Percentiles rank a stretch among this genome's conserved stretches.
Evolutionary conservation across 1,140 invertebrate species (phyloP).

Genomic region (Phortica variegata): DNA sequence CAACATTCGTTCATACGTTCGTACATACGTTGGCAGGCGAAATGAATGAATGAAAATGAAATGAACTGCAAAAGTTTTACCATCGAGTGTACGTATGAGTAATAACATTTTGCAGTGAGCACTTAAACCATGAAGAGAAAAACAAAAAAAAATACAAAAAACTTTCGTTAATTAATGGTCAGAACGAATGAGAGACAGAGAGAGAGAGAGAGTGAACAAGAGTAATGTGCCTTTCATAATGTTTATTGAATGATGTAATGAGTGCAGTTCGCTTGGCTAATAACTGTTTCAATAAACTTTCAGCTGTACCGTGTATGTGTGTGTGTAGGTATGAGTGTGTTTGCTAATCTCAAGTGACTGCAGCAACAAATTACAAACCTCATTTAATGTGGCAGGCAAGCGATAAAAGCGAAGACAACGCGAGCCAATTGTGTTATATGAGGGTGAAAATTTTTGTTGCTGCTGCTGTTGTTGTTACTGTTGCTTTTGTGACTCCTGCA

Average conservation of each 20-base stretch:
- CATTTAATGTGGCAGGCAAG: background rate
- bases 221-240: no score
- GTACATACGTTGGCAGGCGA: background rate
- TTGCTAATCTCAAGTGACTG: background rate
- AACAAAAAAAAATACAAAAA: background rate
- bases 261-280: no score
- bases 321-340: slow-evolving; percentile 2
- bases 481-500: background rate
- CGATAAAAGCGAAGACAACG: background rate
- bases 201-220: no score
- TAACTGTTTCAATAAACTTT: background rate
- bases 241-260: no score
- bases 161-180: no score
- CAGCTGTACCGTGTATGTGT: background rate
- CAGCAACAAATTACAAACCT: background rate
- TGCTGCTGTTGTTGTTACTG: no score
- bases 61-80: background rate
- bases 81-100: background rate
- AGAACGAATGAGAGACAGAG: no score
- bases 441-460: no score
- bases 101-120: background rate
- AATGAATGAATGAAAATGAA: background rate
- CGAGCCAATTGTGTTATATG: slow-evolving; percentile 2
- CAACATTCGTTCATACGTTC: slow-evolving; percentile 1
- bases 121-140: slow-evolving; percentile 15